Evolutionary conservation across 2,797 vertebrate genomes (phyloP), one percentile per base, ranked within the genome.

Genomic region (Poeciliopsis presidionis): DNA sequence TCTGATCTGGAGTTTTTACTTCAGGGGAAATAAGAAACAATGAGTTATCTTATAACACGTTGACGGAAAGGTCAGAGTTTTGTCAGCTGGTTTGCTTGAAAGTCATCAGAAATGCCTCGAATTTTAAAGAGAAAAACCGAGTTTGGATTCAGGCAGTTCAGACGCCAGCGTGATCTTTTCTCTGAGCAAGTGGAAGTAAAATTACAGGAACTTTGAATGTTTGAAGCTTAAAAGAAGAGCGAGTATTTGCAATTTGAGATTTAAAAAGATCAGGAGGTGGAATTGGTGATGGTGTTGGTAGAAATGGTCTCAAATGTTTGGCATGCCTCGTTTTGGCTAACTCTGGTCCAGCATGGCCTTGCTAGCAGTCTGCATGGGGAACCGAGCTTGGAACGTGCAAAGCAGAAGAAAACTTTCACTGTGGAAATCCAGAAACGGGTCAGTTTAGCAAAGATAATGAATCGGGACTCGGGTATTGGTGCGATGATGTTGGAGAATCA

Each of bases 401-500:
- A 47, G 51, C 73, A 7, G 51, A 59, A 33, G 74, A 72, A 46
- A 73, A 86, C 75, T 77, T 89, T 93, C 91, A 95, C 91, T 94
- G 90, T 92, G 91, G 90, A 94, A 76, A 84, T 81, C 30, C 75
- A 89, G 83, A 93, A 94, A 93, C 93, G 92, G 93, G 93, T 95
- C 81, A 85, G 83, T 86, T 90, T 87, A 90, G 91, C 88, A 90
- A 92, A 94, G 85, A 90, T 73, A 73, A 85, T 59, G 73, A 85
- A 92, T 94, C 93, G 92, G 90, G 88, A 87, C 85, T 86, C 88
- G 91, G 93, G 91, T 92, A 87, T 75, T 61, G 18, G 85, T 22
- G 84, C 20, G 47, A 77, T 75, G 79, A 88, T 65, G 81, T 46
- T 14, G 0, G 80, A 63, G 85, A 84, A 78, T 82, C 84, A 77